phyloP scores from a whole-genome alignment of 1,140 invertebrate species.

The Meloidogyne chitwoodi region DNA sequence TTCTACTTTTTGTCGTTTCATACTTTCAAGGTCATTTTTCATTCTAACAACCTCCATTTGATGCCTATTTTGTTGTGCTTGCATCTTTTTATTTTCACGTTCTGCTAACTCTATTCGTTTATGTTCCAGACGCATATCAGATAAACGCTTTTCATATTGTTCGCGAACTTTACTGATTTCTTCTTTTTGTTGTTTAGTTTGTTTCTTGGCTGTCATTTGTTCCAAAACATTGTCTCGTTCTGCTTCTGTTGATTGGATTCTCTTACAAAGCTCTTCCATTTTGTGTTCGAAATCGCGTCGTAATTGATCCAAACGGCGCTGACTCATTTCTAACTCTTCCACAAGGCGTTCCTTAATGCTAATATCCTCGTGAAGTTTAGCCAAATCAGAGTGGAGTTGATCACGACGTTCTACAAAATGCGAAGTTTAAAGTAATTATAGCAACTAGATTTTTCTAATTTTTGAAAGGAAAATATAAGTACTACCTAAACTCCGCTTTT shows the following conservation, averaged over 20 bases:
- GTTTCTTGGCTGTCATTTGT: constrained; percentile 36
- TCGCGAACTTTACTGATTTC: constrained; percentile 75
- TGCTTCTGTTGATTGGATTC: constrained; percentile 81
- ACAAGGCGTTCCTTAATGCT: constrained; percentile 67
- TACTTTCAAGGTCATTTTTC: constrained; percentile 39
- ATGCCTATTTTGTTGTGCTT: constrained; percentile 28
- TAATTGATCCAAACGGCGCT: constrained; percentile 76
- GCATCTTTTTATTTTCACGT: constrained; percentile 72
- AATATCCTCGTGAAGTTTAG: constrained; percentile 43
- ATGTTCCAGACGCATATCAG: constrained; percentile 78
- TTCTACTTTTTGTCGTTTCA: constrained; percentile 65
- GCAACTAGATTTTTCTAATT: no score
- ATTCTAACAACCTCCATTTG: constrained; percentile 39
- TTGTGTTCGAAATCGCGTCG: constrained; percentile 89
- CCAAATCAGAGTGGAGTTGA: constrained; percentile 39
- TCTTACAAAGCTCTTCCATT: constrained; percentile 76
- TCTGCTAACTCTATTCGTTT: constrained; percentile 80
- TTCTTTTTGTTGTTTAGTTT: constrained; percentile 30
- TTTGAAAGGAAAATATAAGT: no score
- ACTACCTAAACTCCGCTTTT: constrained; percentile 42
- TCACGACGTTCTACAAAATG: constrained; percentile 33
- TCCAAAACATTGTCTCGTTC: constrained; percentile 77
- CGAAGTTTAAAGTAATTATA: constrained; percentile 40
- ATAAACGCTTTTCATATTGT: constrained; percentile 82
- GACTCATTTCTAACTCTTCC: constrained; percentile 83